These are phyloP conservation scores for Piscicola geometra DNA, from an alignment of 2,888 invertebrate species.

Conservation along the genomic window DNA sequence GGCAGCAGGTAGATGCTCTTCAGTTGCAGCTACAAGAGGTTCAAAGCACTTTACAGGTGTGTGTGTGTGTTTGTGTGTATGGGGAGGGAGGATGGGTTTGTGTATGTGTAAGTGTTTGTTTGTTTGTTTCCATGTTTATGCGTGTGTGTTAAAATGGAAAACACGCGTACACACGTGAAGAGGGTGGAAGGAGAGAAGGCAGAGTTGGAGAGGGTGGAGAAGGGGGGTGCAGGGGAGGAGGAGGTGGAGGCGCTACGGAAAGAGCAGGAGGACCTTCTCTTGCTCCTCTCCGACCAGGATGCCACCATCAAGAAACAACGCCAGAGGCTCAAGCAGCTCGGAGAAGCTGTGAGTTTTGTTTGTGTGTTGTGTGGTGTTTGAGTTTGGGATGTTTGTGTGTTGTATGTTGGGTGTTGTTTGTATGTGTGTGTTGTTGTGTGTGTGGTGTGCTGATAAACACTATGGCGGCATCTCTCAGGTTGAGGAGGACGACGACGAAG, in stretches of 20 bases:
- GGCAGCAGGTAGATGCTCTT: slow-evolving; percentile 46
- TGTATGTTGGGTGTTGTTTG: not conserved
- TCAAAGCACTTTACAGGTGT: slow-evolving; percentile 49
- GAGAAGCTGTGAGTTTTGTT: slow-evolving; percentile 50
- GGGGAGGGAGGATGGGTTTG: slow-evolving; percentile 36
- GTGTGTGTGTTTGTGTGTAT: slow-evolving; percentile 11
- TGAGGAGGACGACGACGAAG: slow-evolving; percentile 40
- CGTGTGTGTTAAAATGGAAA: too few species aligned
- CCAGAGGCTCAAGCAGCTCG: slow-evolving; percentile 53
- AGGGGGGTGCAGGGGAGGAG: slow-evolving; percentile 46
- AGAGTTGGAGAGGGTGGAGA: slow-evolving; percentile 46
- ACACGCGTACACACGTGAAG: not conserved
- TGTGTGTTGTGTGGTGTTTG: not conserved
- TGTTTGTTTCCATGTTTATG: not conserved
- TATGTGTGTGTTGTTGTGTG: slow-evolving; percentile 21
- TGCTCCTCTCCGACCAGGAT: slow-evolving; percentile 83
- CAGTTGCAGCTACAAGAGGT: slow-evolving; percentile 57
- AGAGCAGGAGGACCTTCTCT: slow-evolving; percentile 88
- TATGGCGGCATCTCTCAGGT: slow-evolving; percentile 15
- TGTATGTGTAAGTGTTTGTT: too few species aligned
- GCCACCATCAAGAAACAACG: slow-evolving; percentile 67
- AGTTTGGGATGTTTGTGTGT: not conserved
- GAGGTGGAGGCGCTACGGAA: slow-evolving; percentile 63
- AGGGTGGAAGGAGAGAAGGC: slow-evolving; percentile 35
- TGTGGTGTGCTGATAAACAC: not conserved